phyloP scores from a whole-genome alignment of 2,113 vertebrate genomes.

The Myrmophylax atrothorax region DNA sequence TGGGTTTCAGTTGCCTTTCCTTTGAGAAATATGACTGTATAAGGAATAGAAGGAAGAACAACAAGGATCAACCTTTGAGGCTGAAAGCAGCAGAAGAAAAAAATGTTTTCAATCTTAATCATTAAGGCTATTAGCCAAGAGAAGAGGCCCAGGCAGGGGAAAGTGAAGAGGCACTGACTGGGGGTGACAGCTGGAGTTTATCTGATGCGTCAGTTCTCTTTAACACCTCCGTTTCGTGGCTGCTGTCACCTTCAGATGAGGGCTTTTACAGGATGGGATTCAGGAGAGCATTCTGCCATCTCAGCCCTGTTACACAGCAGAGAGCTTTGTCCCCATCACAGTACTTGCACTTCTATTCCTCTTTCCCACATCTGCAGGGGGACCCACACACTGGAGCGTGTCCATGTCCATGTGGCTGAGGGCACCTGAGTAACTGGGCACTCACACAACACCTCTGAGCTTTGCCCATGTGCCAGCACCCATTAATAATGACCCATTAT shows the following conservation, averaged over 20 bases:
- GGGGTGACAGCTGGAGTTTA: slow-evolving; percentile 63
- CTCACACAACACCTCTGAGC: neutral
- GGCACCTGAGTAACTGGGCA: neutral
- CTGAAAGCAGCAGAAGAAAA: neutral
- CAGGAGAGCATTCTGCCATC: neutral
- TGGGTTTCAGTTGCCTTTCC: neutral
- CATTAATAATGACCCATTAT: neutral
- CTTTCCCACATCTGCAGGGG: rapidly evolving
- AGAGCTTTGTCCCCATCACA: neutral
- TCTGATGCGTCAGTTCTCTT: slow-evolving; percentile 49
- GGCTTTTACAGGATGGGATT: neutral
- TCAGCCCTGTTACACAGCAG: neutral
- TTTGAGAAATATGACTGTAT: neutral
- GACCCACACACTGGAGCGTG: rapidly evolving
- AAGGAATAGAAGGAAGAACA: neutral
- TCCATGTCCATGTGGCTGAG: neutral
- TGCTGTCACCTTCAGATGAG: slow-evolving; percentile 59
- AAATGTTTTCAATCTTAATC: neutral
- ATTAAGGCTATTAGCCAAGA: slow-evolving; percentile 28
- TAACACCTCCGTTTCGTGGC: slow-evolving; percentile 51
- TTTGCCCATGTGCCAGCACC: neutral
- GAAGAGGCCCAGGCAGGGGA: neutral
- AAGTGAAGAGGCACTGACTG: neutral
- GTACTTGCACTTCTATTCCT: neutral
- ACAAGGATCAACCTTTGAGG: neutral